Conservation (phyloP, 2,888 invertebrate species). For the Drosophila cognata region DNA sequence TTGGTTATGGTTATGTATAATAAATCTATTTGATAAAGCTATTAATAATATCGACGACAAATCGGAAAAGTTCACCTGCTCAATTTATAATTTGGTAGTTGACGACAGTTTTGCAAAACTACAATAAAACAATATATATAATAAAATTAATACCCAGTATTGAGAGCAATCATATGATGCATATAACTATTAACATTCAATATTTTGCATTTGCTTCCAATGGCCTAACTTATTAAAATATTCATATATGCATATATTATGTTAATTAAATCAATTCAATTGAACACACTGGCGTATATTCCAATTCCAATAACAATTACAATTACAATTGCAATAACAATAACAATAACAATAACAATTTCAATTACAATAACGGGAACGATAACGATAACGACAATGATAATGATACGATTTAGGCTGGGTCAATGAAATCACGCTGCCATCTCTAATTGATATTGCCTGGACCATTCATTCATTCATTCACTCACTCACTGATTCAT, state of each 20-base stretch:
- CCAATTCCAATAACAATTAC: neutral
- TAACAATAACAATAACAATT: neutral
- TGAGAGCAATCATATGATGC: neutral
- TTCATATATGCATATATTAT: neutral
- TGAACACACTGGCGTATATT: neutral
- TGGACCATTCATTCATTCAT: constrained; percentile 28
- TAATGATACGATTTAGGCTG: constrained; percentile 11
- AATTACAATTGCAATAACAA: neutral
- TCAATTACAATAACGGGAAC: constrained; percentile 9
- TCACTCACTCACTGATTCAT: constrained; percentile 26
- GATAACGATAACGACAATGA: constrained; percentile 10
- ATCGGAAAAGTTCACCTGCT: neutral
- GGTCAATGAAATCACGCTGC: constrained; percentile 43
- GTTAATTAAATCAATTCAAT: neutral
- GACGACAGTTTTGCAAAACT: neutral
- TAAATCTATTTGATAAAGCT: neutral
- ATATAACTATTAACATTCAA: neutral
- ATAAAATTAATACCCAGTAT: neutral
- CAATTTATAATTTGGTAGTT: neutral
- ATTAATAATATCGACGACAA: neutral
- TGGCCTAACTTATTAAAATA: neutral
- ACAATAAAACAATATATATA: neutral
- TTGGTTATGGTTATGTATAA: neutral
- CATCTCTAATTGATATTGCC: constrained; percentile 64
- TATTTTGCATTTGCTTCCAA: neutral